Base-by-base conservation (phyloP, 92 coral and sea anemone species). In the Parazoanthus swiftii region DNA sequence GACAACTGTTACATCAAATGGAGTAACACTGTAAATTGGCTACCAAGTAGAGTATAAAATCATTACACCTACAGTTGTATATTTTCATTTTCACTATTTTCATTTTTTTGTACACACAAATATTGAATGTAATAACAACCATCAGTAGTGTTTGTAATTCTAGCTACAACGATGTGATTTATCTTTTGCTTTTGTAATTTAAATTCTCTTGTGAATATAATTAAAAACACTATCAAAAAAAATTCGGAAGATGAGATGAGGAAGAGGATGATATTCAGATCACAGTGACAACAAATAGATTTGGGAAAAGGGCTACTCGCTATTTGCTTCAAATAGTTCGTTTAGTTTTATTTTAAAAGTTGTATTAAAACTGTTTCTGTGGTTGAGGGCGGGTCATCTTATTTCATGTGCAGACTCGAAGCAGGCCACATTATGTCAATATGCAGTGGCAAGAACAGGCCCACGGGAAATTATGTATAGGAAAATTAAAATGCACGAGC, bases 401-500 rank as follows among this genome's bases (percentile, higher is more conserved):
- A 7, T 73, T 73, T 73, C 77, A 73, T 73, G 77, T 73, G 77
- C 77, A 73, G 77, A 73, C 77, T 73, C 77, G 77, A 73, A 73
- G 77, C 77, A 7, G 77, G 77, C 77, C 77, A 72, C 77, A 72
- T 73, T 73, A 73, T 73, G 77, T 73, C 77, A 73, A 73, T 73
- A 73, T 73, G 77, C 77, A 73, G 77, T 73, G 77, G 77, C 77
- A 73, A 5, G 77, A 73, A 73, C 77, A 73, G 88, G 88, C 66
- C 88, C 88, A 85, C 81, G 56, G 56, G 88, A 85, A 85, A 85
- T 85, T 85, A 85, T 85, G 88, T 85, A 42, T 25, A 85, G 88
- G 88, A 84, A 85, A 85, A 85, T 85, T 48, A 74, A 85, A 85
- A 85, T 46, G 66, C 88, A 35, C 88, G 81, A n/a, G 0, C 54